A percentile compares a stretch with the other conserved stretches of the same genome.
Conservation (phyloP, 2,888 invertebrate genomes). For the Catotricha subobsoleta region DNA sequence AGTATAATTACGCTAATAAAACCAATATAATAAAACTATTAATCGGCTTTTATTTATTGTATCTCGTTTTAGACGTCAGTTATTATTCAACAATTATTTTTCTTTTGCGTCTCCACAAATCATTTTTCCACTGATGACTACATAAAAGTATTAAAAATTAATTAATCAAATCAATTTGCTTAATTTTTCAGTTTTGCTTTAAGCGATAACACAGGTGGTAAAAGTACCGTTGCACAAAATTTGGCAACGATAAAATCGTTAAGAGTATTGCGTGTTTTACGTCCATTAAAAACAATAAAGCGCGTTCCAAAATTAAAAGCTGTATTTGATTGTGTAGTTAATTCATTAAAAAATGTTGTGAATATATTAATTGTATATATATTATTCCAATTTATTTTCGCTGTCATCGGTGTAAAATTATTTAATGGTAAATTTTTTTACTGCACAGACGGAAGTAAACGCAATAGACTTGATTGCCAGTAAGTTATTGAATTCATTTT, state of each 20-base stretch:
- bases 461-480: conserved; percentile 87
- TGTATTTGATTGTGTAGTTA: conserved; percentile 99
- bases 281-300: conserved; percentile 99
- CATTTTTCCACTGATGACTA: no score
- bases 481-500: conserved; percentile 38
- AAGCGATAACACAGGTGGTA: conserved; percentile 31
- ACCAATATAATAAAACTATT: no score
- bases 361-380: conserved; percentile 99
- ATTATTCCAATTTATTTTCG: conserved; percentile 99
- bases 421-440: conserved; percentile 99
- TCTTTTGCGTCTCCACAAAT: no score
- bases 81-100: no score
- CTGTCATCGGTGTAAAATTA: conserved; percentile 99
- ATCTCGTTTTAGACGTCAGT: no score
- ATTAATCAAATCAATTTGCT: no score
- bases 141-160: no score
- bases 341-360: conserved; percentile 99
- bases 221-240: conserved; percentile 69
- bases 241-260: conserved; percentile 99
- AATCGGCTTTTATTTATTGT: no score
- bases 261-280: conserved; percentile 92
- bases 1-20: no score
- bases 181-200: no score
- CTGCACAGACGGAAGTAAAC: conserved; percentile 97
- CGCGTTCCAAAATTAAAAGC: conserved; percentile 99